These are phyloP conservation scores for Metellina segmentata DNA, from an alignment of 2,888 invertebrate species.

Conservation along the genomic window DNA sequence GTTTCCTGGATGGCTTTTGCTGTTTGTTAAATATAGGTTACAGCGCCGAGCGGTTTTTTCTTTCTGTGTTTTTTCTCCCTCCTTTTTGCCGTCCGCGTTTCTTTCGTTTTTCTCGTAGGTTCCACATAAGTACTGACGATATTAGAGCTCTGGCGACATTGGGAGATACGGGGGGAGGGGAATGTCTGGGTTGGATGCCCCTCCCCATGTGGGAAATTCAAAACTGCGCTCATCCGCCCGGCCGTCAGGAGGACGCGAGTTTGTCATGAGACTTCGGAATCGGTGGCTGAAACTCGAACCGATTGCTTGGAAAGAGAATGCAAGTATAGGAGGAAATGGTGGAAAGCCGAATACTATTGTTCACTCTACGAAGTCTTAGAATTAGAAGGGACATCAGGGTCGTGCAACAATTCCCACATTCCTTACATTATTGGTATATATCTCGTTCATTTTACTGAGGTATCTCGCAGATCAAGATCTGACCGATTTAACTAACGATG, in stretches of 20 bases:
- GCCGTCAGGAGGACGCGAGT: not conserved
- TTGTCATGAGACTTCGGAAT: too few species aligned
- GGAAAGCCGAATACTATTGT: not conserved
- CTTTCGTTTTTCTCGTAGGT: not conserved
- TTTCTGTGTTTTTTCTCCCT: constrained; percentile 5
- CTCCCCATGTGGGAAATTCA: constrained; percentile 54
- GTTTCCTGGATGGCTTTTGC: constrained; percentile 51
- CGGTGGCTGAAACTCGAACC: not conserved
- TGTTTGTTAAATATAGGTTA: constrained; percentile 76
- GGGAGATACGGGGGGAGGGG: not conserved
- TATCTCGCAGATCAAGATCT: too few species aligned
- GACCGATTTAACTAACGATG: too few species aligned
- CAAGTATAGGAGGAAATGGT: not conserved
- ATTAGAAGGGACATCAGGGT: too few species aligned
- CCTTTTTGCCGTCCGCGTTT: not conserved
- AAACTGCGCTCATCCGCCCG: constrained; percentile 13
- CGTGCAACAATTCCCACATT: too few species aligned
- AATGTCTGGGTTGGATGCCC: not conserved
- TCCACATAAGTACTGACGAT: constrained; percentile 32
- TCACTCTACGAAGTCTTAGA: too few species aligned
- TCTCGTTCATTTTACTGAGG: too few species aligned
- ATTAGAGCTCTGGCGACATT: constrained; percentile 56
- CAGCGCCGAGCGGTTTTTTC: constrained; percentile 9
- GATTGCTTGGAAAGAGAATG: not conserved
- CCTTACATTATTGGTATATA: too few species aligned